A percentile compares a stretch with the other conserved stretches of the same genome.
Conservation (phyloP, 2,888 invertebrate genomes). For the Torymus texanus region DNA sequence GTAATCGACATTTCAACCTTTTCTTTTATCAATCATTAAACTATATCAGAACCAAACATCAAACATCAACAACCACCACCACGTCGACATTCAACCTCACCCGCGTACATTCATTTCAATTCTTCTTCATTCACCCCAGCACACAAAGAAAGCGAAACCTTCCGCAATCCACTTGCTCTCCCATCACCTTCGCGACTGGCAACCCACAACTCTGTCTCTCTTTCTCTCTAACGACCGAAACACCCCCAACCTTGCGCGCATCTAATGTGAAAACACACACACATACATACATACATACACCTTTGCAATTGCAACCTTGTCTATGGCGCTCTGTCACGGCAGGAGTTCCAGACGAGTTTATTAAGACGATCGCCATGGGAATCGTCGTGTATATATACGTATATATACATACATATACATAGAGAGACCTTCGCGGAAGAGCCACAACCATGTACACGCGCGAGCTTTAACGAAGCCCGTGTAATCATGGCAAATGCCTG, state of each 20-base stretch:
- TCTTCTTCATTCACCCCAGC: no score
- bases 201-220: neutral
- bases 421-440: constrained; percentile 24
- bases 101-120: no score
- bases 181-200: neutral
- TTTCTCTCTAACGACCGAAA: neutral
- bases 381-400: neutral
- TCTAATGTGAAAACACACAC: no score
- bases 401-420: no score
- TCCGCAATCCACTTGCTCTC: neutral
- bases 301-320: neutral
- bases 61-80: no score
- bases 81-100: no score
- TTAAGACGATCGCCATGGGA: constrained; percentile 49
- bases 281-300: no score
- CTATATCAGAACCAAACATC: no score
- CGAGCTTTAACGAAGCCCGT: constrained; percentile 39
- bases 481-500: constrained; percentile 34
- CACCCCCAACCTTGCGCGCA: no score
- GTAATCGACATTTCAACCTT: no score
- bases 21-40: no score
- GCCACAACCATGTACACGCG: neutral
- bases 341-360: constrained; percentile 42
- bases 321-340: constrained; percentile 45
- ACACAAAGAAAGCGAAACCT: no score